Conservation (phyloP, 1,140 invertebrate species). For the Nasonia giraulti region DNA sequence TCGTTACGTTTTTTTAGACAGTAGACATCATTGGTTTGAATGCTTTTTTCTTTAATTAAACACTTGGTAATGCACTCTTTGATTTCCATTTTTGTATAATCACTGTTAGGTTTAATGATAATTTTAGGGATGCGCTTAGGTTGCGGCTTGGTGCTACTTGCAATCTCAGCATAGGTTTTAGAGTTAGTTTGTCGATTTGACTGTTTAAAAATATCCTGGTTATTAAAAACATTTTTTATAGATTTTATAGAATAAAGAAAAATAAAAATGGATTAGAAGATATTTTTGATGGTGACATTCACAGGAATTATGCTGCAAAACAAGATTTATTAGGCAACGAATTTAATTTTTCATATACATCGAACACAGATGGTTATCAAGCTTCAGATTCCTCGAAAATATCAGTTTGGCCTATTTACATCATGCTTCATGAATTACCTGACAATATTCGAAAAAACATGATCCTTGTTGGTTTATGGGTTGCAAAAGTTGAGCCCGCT, state of each 20-base stretch:
- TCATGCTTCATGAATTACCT: slow-evolving; percentile 46
- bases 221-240: slow-evolving; percentile 19
- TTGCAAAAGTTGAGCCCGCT: slow-evolving; percentile 25
- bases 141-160: no score
- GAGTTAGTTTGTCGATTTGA: no score
- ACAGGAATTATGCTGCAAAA: neutral
- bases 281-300: slow-evolving; percentile 29
- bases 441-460: slow-evolving; percentile 37
- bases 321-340: slow-evolving; percentile 5
- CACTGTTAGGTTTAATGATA: no score
- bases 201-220: no score
- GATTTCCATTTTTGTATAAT: no score
- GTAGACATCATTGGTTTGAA: no score
- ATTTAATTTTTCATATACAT: slow-evolving; percentile 42
- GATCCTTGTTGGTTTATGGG: neutral
- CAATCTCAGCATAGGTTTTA: no score
- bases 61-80: no score
- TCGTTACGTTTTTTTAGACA: no score
- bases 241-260: neutral
- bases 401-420: slow-evolving; percentile 51
- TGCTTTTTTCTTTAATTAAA: no score
- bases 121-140: no score
- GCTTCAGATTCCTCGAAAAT: slow-evolving; percentile 18
- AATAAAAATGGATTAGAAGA: no score
- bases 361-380: slow-evolving; percentile 51